phyloP scores from a whole-genome alignment of 1,140 invertebrate species.

The Nebria ingens region DNA sequence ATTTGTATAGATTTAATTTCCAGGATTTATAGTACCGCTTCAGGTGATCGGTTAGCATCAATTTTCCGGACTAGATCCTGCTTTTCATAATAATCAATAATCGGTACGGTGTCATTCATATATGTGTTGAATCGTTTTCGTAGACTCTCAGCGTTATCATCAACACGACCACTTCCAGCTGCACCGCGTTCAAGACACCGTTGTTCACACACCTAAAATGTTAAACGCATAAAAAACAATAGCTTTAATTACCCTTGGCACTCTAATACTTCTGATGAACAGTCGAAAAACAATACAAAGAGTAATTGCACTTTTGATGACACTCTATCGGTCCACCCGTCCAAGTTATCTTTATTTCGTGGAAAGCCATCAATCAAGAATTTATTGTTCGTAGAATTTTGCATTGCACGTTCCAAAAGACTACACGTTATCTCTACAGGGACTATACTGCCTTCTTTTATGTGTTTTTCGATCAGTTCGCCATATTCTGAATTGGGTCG shows the following conservation, averaged over 20 bases:
- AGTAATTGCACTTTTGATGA: slow-evolving; percentile 70
- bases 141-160: slow-evolving; percentile 90
- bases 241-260: slow-evolving; percentile 13
- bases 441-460: slow-evolving; percentile 91
- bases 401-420: slow-evolving; percentile 82
- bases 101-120: slow-evolving; percentile 82
- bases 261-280: slow-evolving; percentile 65
- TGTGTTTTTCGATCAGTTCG: slow-evolving; percentile 88
- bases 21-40: slow-evolving; percentile 62
- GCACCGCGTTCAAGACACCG: slow-evolving; percentile 79
- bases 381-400: slow-evolving; percentile 52
- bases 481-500: slow-evolving; percentile 80
- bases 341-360: slow-evolving; percentile 90
- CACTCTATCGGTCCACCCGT: slow-evolving; percentile 89
- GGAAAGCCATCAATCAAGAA: slow-evolving; percentile 99
- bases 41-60: slow-evolving; percentile 55
- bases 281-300: slow-evolving; percentile 92
- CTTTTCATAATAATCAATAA: slow-evolving; percentile 77
- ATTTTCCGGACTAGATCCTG: slow-evolving; percentile 66
- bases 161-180: slow-evolving; percentile 80
- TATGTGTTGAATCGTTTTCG: slow-evolving; percentile 88
- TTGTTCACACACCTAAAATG: slow-evolving; percentile 55
- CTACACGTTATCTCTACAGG: slow-evolving; percentile 97
- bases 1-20: too few species aligned
- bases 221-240: slow-evolving; percentile 2